Evolutionary conservation across 2,113 vertebrate species (phyloP).

Genomic region (Cranoglanis bouderius): DNA sequence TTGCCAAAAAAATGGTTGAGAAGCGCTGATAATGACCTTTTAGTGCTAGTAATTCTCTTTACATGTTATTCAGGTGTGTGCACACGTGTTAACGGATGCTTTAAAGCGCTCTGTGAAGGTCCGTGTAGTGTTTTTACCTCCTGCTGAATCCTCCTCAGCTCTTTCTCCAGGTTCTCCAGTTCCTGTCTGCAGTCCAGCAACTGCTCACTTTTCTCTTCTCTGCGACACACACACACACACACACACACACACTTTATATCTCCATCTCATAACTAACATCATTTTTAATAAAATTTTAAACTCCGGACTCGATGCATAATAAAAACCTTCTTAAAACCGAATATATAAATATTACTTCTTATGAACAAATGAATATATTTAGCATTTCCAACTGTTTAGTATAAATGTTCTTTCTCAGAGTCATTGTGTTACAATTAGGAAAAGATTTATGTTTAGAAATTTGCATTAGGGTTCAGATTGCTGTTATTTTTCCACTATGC

Average conservation of each 20-base stretch:
- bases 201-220: conserved; percentile 97
- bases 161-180: conserved; percentile 87
- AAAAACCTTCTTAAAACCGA: not conserved
- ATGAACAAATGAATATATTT: not conserved
- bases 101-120: not conserved
- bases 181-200: conserved; percentile 95
- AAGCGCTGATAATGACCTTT: not conserved
- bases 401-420: not conserved
- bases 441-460: not conserved
- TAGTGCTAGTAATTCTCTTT: no score
- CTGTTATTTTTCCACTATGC: not conserved
- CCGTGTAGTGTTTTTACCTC: conserved; percentile 74
- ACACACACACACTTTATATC: not conserved
- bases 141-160: conserved; percentile 90
- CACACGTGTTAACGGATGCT: not conserved
- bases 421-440: not conserved
- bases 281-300: not conserved
- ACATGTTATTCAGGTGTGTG: not conserved
- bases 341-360: not conserved
- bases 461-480: not conserved
- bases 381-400: not conserved
- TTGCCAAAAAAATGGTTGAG: no score
- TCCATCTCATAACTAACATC: not conserved
- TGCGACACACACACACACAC: conserved; percentile 61
- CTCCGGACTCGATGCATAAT: not conserved